These are phyloP conservation scores for Donacobius atricapilla DNA, from an alignment of 2,113 vertebrate species.

Conservation along the genomic window DNA sequence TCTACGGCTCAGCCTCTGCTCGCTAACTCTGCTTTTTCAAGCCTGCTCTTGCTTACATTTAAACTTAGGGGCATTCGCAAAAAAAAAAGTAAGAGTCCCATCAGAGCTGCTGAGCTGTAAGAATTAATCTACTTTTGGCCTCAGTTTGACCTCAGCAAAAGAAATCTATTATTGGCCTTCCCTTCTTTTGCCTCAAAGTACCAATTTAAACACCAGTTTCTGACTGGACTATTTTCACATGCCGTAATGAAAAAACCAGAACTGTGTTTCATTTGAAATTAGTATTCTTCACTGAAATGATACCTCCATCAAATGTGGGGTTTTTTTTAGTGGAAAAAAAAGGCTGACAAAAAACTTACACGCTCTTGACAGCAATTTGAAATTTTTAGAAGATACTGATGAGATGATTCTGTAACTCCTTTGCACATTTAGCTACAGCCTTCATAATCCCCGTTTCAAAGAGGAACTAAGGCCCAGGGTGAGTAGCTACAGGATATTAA, in stretches of 20 bases:
- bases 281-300: not conserved
- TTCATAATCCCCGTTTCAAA: not conserved
- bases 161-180: not conserved
- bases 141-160: slow-evolving; percentile 21
- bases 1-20: not conserved
- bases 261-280: not conserved
- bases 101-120: not conserved
- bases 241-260: not conserved
- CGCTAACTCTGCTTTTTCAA: not conserved
- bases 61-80: not conserved
- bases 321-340: not conserved
- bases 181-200: not conserved
- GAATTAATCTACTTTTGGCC: slow-evolving; percentile 25
- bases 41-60: not conserved
- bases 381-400: not conserved
- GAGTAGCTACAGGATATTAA: slow-evolving; percentile 25
- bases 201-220: not conserved
- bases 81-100: not conserved
- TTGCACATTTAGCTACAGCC: not conserved
- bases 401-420: not conserved
- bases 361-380: slow-evolving; percentile 11
- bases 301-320: not conserved
- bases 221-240: not conserved
- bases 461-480: not conserved
- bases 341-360: not conserved